phyloP scores from a whole-genome alignment of 2,888 invertebrate species.

The Spatulosminthurus flaviceps region DNA sequence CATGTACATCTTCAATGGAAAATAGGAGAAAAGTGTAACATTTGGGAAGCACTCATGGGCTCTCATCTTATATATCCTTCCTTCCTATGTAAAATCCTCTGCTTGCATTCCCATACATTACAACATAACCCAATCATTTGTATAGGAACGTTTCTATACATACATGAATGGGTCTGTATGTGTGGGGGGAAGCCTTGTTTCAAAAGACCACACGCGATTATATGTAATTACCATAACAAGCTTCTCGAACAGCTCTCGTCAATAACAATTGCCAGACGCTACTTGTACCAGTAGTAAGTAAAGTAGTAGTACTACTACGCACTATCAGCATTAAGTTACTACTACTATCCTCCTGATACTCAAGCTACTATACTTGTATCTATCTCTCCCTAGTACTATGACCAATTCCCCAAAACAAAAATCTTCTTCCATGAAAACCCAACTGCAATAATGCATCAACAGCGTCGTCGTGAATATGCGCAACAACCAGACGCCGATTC shows the following conservation, averaged over 20 bases:
- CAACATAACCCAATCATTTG: background rate
- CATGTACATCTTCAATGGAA: background rate
- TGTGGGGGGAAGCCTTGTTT: slow-evolving; percentile 8
- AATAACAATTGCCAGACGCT: slow-evolving; percentile 25
- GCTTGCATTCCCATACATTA: background rate
- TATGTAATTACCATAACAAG: slow-evolving; percentile 28
- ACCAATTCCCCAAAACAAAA: background rate
- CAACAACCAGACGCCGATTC: slow-evolving; percentile 11
- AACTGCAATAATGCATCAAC: background rate
- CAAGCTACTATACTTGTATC: too few species aligned
- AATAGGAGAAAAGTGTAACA: slow-evolving; percentile 9
- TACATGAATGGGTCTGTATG: too few species aligned
- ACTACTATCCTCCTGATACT: too few species aligned
- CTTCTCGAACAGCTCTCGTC: slow-evolving; percentile 25
- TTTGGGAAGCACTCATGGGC: background rate
- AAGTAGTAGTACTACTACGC: too few species aligned
- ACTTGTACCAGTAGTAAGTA: background rate
- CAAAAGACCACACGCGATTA: slow-evolving; percentile 22
- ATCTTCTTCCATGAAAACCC: background rate
- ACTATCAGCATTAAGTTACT: too few species aligned
- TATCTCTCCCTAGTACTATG: too few species aligned
- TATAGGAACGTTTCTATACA: too few species aligned
- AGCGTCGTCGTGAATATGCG: background rate
- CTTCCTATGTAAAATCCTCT: background rate
- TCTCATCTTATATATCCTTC: background rate